Percentiles rank a stretch among this genome's conserved stretches.
phyloP scores from a whole-genome alignment of 2,113 vertebrate genomes.

The Psilopsiagon aurifrons region DNA sequence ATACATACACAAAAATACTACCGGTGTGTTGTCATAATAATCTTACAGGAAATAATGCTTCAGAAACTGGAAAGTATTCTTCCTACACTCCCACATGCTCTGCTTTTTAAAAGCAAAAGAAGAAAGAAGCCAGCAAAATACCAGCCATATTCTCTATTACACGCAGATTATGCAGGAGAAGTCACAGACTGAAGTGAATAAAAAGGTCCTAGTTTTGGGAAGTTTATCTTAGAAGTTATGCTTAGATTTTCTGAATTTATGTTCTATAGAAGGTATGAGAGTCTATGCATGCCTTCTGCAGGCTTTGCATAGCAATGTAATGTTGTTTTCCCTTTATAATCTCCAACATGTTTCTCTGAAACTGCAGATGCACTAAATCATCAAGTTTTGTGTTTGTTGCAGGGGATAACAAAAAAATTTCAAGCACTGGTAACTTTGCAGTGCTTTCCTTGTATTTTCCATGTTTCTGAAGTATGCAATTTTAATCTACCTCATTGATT shows the following conservation, averaged over 20 bases:
- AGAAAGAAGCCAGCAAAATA: background rate
- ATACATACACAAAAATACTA: background rate
- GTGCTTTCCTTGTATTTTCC: background rate
- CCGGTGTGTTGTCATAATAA: background rate
- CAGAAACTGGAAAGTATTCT: background rate
- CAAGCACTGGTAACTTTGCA: background rate
- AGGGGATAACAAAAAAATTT: background rate
- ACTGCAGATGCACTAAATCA: background rate
- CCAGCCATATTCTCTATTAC: background rate
- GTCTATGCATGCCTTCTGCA: background rate
- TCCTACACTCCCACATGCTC: background rate
- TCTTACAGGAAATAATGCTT: background rate
- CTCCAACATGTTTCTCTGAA: background rate
- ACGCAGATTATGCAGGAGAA: background rate
- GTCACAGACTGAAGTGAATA: background rate
- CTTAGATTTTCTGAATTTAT: background rate
- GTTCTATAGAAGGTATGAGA: background rate
- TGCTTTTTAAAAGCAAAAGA: background rate
- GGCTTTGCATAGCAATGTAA: background rate
- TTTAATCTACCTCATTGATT: background rate
- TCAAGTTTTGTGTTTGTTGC: background rate
- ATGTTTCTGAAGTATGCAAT: background rate
- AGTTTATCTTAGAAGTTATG: background rate
- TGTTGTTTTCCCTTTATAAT: background rate
- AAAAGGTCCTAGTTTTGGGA: background rate